Percentiles rank a stretch among this genome's conserved stretches.
Evolutionary conservation across 2,797 vertebrate genomes (phyloP).

Genomic region (Brachyalestes nurse): DNA sequence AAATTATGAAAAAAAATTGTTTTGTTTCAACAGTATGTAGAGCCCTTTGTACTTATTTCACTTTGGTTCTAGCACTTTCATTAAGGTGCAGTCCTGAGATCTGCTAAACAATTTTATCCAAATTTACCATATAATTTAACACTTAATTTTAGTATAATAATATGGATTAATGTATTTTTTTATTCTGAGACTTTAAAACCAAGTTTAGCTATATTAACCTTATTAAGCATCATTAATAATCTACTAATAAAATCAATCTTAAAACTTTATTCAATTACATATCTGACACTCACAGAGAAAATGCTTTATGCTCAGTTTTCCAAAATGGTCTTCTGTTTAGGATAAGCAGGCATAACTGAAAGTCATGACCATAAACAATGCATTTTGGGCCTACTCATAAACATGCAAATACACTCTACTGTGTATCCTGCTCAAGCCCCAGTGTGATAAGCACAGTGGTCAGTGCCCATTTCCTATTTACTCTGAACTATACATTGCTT

Average conservation of each 20-base stretch:
- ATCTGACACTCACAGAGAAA: not conserved
- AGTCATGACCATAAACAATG: slow-evolving; percentile 6
- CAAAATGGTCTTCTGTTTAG: not conserved
- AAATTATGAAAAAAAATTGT: no score
- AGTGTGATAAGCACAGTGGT: slow-evolving; percentile 11
- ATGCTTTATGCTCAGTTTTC: not conserved
- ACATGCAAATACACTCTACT: slow-evolving; percentile 39
- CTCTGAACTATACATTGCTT: slow-evolving; percentile 36
- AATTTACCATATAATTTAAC: no score
- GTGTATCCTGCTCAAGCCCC: not conserved
- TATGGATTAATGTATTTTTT: no score
- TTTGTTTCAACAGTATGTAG: no score
- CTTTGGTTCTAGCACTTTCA: no score
- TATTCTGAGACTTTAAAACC: no score
- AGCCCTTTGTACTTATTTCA: no score
- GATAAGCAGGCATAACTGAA: not conserved
- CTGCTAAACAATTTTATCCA: no score
- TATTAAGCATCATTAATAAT: not conserved
- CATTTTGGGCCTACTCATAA: slow-evolving; percentile 16
- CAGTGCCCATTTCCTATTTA: slow-evolving; percentile 9
- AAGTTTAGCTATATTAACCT: no score
- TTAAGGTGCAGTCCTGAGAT: no score
- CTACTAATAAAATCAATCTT: not conserved
- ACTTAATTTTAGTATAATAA: no score
- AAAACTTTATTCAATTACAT: not conserved